Evolutionary conservation across 1,140 invertebrate species (phyloP), one percentile per base, ranked within the genome.

Genomic region (Theocolax elegans): DNA sequence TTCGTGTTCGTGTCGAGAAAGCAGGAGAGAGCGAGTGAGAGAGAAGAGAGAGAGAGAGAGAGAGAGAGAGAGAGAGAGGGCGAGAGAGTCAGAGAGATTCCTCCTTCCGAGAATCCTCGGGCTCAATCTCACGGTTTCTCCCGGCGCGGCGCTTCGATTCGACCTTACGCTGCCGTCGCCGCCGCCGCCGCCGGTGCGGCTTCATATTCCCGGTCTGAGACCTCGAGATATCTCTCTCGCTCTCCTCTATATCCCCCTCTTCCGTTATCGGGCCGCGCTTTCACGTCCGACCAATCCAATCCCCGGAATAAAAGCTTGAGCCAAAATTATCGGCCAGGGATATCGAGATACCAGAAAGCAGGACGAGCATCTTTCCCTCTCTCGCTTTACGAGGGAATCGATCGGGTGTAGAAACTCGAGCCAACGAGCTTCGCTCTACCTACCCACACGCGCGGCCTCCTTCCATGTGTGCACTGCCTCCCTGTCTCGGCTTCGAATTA

Each of bases 81-180:
- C n/a, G n/a, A n/a, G 56, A 60, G 38, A 40, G 31, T 19, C n/a
- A 10, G 12, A 17, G 3, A 2, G 46, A 51, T 12, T 19, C 23
- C 48, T 65, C 73, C 72, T 66, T 77, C 76, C 74, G 63, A 74
- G 64, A 54, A 67, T 67, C 70, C 67, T 7, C 12, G n/a, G 1
- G n/a, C 68, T 54, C 56, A 66, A 60, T 38, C 63, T 44, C 71
- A 49, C 49, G 46, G 49, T 74, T 68, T 66, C 71, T 58, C 64
- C 64, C 63, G 72, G 48, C 29, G 25, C 31, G 64, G 66, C 31
- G 49, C 73, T 74, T 67, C 31, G 71, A 63, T 67, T 72, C 62
- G 49, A 72, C 67, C 72, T 75, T 77, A 71, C 69, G 62, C 35
- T 25, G n/a, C n/a, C n/a, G n/a, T n/a, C n/a, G n/a, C n/a, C n/a